Evolutionary conservation across 2,888 invertebrate species (phyloP).

Genomic region (Lasioglossum zephyrum): DNA sequence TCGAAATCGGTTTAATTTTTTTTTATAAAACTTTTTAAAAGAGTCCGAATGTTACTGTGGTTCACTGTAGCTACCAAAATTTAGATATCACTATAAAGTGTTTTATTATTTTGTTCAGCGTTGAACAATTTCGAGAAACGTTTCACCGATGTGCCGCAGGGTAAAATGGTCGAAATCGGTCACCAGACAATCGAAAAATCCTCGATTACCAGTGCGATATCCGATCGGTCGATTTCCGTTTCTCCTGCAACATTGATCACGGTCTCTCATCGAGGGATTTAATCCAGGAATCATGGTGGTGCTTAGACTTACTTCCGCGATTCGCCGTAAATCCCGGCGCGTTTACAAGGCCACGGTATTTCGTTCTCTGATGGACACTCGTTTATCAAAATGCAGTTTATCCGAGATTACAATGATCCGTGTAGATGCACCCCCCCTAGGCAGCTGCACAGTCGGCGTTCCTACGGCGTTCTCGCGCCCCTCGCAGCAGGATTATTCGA

Average conservation of each 20-base stretch:
- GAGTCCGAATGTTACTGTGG: too few relatives aligned
- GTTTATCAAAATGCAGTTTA: slow-evolving; percentile 65
- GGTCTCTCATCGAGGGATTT: slow-evolving; percentile 32
- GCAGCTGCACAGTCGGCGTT: slow-evolving; percentile 2
- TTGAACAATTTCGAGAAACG: neutral
- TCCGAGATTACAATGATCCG: slow-evolving; percentile 65
- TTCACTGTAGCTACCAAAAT: too few relatives aligned
- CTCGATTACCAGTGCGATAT: neutral
- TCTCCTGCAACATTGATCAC: neutral
- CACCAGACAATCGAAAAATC: neutral
- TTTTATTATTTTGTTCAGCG: too few relatives aligned
- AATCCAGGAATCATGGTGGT: slow-evolving; percentile 34
- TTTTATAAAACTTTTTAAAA: too few relatives aligned
- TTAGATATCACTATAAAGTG: too few relatives aligned
- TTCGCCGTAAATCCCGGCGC: slow-evolving; percentile 43
- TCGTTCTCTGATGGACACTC: slow-evolving; percentile 34
- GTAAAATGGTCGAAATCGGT: neutral
- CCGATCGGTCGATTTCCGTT: slow-evolving; percentile 1
- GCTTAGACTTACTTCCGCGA: slow-evolving; percentile 43
- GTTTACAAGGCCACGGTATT: slow-evolving; percentile 39
- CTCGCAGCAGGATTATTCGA: slow-evolving; percentile 55
- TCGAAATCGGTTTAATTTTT: too few relatives aligned
- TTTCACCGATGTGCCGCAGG: neutral
- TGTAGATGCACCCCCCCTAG: slow-evolving; percentile 12
- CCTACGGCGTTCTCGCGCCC: neutral